Percentiles rank a stretch among this genome's conserved stretches.
Conservation (phyloP, 2,797 vertebrate species). For the Cyclura pinguis region DNA sequence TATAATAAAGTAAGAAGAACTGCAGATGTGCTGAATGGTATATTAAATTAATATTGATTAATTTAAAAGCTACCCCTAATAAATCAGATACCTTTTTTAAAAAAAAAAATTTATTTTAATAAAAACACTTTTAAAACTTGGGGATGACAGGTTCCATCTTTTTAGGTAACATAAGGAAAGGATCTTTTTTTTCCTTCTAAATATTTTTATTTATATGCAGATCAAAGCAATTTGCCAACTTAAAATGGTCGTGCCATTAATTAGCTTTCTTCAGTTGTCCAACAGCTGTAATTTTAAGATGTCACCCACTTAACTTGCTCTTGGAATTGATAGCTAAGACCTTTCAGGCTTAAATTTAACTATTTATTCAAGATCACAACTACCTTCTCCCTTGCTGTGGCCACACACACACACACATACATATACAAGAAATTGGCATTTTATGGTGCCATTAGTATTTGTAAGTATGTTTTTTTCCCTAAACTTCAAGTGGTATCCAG, state of each 20-base stretch:
- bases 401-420: neutral
- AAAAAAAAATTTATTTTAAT: neutral
- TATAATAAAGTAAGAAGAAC: neutral
- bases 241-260: neutral
- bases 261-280: neutral
- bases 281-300: constrained; percentile 1
- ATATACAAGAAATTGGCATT: neutral
- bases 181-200: neutral
- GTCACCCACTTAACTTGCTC: neutral
- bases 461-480: neutral
- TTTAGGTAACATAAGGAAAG: neutral
- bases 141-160: neutral
- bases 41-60: neutral
- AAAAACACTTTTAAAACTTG: neutral
- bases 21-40: neutral
- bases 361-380: neutral
- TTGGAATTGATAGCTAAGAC: neutral
- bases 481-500: neutral
- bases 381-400: neutral
- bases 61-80: neutral
- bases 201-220: constrained; percentile 9
- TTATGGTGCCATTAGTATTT: neutral
- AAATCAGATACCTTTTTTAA: neutral
- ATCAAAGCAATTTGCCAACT: neutral
- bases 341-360: neutral